A percentile compares a stretch with the other conserved stretches of the same genome.
Conservation (phyloP, 2,888 invertebrate genomes). For the Trisateles emortualis region DNA sequence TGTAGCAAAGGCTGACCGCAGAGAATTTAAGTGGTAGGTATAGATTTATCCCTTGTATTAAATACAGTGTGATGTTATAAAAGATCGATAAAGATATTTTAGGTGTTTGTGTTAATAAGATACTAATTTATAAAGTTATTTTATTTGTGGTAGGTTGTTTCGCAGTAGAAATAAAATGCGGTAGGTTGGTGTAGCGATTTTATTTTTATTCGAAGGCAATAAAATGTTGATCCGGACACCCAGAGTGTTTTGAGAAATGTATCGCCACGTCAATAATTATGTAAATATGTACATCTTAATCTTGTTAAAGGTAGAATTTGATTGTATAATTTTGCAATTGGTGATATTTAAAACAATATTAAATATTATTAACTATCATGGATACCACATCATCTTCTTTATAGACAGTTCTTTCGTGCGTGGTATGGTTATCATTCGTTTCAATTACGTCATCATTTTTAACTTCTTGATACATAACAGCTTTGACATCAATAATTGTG, state of each 20-base stretch:
- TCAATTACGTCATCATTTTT: too few relatives aligned
- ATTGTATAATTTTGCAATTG: neutral
- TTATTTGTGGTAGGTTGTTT: neutral
- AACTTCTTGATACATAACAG: too few relatives aligned
- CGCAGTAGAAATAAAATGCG: constrained; percentile 7
- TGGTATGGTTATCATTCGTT: too few relatives aligned
- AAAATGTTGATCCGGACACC: constrained; percentile 36
- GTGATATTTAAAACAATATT: too few relatives aligned
- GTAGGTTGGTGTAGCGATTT: constrained; percentile 15
- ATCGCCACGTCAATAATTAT: constrained; percentile 33
- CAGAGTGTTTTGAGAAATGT: constrained; percentile 33
- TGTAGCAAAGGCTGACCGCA: constrained; percentile 20
- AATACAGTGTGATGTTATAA: constrained; percentile 6
- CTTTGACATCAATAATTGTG: too few relatives aligned
- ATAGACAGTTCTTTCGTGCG: too few relatives aligned
- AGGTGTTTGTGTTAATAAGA: constrained; percentile 12
- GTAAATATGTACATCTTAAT: constrained; percentile 16
- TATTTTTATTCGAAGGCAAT: constrained; percentile 29
- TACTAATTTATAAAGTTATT: constrained; percentile 4
- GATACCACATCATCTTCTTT: too few relatives aligned
- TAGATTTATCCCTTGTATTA: neutral
- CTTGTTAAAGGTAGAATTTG: neutral
- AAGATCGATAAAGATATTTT: constrained; percentile 1
- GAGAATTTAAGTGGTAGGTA: constrained; percentile 16
- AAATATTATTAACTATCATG: too few relatives aligned